These are phyloP conservation scores for Trochalopteron elliotii DNA, from an alignment of 2,113 vertebrate genomes.

Conservation along the genomic window DNA sequence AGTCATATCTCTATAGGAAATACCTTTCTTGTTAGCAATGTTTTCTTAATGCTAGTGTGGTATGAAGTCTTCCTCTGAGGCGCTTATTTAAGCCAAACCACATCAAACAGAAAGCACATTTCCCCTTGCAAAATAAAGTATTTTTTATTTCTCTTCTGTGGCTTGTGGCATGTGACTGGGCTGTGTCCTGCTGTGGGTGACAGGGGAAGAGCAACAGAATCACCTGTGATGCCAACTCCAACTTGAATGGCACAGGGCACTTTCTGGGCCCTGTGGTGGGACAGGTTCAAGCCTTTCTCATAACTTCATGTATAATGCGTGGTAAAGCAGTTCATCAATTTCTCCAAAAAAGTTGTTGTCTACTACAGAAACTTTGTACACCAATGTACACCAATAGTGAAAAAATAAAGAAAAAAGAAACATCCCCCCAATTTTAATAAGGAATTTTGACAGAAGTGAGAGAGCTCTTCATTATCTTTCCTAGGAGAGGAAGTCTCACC, in stretches of 20 bases:
- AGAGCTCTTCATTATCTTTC: background rate
- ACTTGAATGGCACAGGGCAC: background rate
- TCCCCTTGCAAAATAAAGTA: background rate
- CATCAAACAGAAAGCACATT: background rate
- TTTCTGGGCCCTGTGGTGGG: fast-evolving
- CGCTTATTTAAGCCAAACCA: background rate
- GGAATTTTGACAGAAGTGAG: background rate
- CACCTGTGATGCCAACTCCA: background rate
- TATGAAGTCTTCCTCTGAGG: background rate
- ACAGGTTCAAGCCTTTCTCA: background rate
- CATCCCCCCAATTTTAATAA: background rate
- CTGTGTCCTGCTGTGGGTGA: background rate
- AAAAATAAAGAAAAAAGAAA: background rate
- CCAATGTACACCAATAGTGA: background rate
- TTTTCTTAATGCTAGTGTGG: background rate
- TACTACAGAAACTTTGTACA: background rate
- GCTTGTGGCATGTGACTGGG: background rate
- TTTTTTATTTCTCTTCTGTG: background rate
- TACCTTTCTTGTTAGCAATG: background rate
- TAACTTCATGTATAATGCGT: background rate
- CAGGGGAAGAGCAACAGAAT: background rate
- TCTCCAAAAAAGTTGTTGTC: background rate
- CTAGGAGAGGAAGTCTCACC: background rate
- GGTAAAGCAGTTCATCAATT: background rate
- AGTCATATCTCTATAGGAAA: background rate